phyloP scores from a whole-genome alignment of 2,113 vertebrate genomes.

The Chamaetylas fuelleborni region DNA sequence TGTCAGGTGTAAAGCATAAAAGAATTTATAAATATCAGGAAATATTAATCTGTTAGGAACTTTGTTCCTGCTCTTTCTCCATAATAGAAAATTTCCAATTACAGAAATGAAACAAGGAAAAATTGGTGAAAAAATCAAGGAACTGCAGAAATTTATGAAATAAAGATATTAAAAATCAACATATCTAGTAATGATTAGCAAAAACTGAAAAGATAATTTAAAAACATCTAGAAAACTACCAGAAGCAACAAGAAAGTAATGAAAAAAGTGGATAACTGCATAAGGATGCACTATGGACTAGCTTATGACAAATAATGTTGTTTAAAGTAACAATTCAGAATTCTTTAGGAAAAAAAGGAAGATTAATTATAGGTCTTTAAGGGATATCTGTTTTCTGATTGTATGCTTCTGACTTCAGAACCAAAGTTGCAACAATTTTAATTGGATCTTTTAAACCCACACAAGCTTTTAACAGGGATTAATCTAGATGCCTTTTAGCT shows the following conservation, averaged over 20 bases:
- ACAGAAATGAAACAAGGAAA: neutral
- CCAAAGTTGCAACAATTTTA: neutral
- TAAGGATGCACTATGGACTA: neutral
- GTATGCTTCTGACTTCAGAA: neutral
- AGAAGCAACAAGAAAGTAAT: neutral
- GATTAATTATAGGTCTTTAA: neutral
- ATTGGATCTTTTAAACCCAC: neutral
- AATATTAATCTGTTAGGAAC: neutral
- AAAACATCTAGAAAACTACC: neutral
- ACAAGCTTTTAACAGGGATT: neutral
- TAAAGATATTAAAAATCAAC: neutral
- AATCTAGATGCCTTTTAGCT: neutral
- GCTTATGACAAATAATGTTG: neutral
- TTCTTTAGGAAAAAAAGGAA: neutral
- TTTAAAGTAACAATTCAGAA: neutral
- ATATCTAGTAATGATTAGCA: neutral
- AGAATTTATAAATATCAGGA: neutral
- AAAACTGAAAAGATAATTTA: neutral
- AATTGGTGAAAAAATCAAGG: neutral
- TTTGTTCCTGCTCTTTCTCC: neutral
- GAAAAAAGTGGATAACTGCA: neutral
- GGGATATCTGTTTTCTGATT: neutral
- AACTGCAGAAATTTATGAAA: neutral
- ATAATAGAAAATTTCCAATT: neutral
- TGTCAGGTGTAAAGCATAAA: neutral